Base-by-base conservation (phyloP, 1,140 invertebrate genomes). In the Bombus superbus region DNA sequence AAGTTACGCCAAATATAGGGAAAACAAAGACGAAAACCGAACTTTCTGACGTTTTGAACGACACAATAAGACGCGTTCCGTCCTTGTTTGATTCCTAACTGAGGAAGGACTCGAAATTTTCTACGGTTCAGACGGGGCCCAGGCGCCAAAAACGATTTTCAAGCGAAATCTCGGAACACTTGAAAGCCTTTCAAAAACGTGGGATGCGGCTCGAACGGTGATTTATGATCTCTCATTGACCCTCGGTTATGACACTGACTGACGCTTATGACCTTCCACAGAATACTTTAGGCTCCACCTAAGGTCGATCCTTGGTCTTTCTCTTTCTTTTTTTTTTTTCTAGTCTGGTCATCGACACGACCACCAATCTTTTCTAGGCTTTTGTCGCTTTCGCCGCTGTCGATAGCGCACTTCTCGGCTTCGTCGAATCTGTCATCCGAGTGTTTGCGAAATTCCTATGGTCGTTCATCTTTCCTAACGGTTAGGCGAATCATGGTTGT, bases 221-320 rank as follows among this genome's bases (percentile, higher is more conserved):
- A 92, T 92, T 92, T 92, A 92, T 74, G 91, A 90, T 83, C 87
- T 59, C 83, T 74, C 81, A 91, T 91, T 91, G 90, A 90, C 89
- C 91, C 79, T 57, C 44, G 86, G 90, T 91, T 92, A 91, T 91
- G 91, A 90, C 88, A 92, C 72, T 72, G 81, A 32, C 88, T 86
- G 85, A 88, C 85, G 81, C 88, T 92, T 82, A 91, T 89, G 87
- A 85, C 77, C 85, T 89, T 71, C 75, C 75, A 44, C 73, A 88
- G 90, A 91, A 89, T 91, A 69, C 62, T 69, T 71, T 28, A 47
- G 47, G 40, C 68, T 73, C 40, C 47, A 53, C 47, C 75, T 83
- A 71, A 44, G 69, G 76, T 62, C 73, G 75, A 75, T 44, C 72
- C 1, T 40, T 5, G 22, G 13, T 5, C 4, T 25, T 11, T 1